Evolutionary conservation across 2,888 invertebrate species (phyloP).

Genomic region (Ichneumon xanthorius): DNA sequence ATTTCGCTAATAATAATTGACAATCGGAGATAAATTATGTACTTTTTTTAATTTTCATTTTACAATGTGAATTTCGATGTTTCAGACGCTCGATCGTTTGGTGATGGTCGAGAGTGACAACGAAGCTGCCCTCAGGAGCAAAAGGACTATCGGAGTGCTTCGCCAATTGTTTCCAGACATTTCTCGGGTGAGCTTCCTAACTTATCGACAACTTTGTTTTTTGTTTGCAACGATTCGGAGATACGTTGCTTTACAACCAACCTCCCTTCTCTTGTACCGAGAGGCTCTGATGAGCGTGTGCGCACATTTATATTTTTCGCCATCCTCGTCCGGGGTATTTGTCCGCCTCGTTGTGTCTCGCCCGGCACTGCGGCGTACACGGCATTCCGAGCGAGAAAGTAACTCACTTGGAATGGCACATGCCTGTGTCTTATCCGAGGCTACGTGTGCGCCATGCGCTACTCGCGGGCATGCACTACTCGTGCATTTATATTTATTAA

Average conservation of each 20-base stretch:
- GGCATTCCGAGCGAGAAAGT: slow-evolving; percentile 81
- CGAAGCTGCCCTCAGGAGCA: slow-evolving; percentile 89
- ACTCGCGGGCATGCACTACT: slow-evolving; percentile 51
- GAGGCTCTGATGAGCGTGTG: neutral
- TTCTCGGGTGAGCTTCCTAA: slow-evolving; percentile 88
- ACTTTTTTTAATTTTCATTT: neutral
- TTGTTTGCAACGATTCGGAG: neutral
- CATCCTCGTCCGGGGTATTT: slow-evolving; percentile 32
- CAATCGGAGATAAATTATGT: neutral
- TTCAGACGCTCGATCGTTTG: slow-evolving; percentile 89
- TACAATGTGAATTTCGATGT: slow-evolving; percentile 54
- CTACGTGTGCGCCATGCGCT: neutral
- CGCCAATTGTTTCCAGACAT: slow-evolving; percentile 91
- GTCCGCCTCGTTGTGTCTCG: slow-evolving; percentile 36
- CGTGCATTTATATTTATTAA: slow-evolving; percentile 42
- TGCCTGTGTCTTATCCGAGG: slow-evolving; percentile 26
- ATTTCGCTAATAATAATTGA: neutral
- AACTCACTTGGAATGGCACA: slow-evolving; percentile 70
- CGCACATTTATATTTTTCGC: neutral
- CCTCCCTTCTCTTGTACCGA: neutral
- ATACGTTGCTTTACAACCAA: too few relatives aligned
- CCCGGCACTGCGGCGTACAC: slow-evolving; percentile 9
- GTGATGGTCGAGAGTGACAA: slow-evolving; percentile 89
- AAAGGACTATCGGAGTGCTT: slow-evolving; percentile 91
- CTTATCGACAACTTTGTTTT: neutral